Percentiles rank a stretch among this genome's conserved stretches.
Conservation (phyloP, 2,888 invertebrate species). For the Nipponacmea schrenckii region DNA sequence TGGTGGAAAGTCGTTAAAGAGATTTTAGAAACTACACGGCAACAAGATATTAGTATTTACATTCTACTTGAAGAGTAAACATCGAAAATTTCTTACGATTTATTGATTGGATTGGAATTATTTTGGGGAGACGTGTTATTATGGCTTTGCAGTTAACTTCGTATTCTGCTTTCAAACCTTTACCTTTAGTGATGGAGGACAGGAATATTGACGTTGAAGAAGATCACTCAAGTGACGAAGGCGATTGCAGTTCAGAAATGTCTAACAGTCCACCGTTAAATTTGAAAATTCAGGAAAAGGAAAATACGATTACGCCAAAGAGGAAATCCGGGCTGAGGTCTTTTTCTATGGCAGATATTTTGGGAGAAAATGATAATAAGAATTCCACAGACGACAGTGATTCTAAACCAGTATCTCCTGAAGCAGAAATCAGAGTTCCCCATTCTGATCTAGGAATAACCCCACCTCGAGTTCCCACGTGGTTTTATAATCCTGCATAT, state of each 20-base stretch:
- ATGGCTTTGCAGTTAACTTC: neutral
- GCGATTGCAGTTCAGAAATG: neutral
- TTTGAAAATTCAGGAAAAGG: neutral
- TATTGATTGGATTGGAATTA: no score
- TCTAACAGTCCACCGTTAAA: neutral
- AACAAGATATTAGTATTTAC: neutral
- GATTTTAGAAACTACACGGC: neutral
- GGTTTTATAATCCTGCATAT: neutral
- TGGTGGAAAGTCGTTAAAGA: neutral
- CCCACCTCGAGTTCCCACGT: neutral
- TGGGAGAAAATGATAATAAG: neutral
- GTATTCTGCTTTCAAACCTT: neutral
- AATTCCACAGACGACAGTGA: neutral
- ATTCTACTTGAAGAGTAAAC: neutral
- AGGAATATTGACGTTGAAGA: neutral
- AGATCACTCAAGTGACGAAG: neutral
- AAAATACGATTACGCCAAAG: neutral
- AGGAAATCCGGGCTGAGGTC: neutral
- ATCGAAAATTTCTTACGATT: no score
- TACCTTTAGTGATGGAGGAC: neutral
- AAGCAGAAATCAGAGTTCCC: neutral
- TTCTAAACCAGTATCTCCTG: neutral
- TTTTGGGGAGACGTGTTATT: no score
- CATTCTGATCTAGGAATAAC: neutral
- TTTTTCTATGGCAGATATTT: conserved; percentile 3